Conservation (phyloP, 1,140 invertebrate genomes). For the Drosophila tani region DNA sequence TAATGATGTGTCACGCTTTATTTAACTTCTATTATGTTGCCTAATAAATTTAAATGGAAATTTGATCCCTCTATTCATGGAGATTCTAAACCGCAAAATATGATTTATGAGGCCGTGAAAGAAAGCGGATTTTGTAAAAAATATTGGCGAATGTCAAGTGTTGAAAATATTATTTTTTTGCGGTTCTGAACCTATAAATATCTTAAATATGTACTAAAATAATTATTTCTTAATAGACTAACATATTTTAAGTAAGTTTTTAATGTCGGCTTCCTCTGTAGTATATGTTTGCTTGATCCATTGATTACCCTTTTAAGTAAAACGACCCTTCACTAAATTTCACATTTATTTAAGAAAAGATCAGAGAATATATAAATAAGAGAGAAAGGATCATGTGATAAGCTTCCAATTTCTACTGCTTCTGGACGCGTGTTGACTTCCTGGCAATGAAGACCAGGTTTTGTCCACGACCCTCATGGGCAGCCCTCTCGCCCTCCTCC, state of each 20-base stretch:
- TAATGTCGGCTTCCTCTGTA: no score
- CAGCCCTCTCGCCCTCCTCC: constrained; percentile 22
- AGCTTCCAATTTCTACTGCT: constrained; percentile 4
- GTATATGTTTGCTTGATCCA: no score
- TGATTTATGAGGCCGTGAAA: constrained; percentile 39
- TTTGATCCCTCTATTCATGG: constrained; percentile 9
- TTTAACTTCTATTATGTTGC: constrained; percentile 18
- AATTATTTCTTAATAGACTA: no score
- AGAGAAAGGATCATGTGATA: no score
- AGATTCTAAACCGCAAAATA: constrained; percentile 12
- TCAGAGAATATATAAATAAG: constrained; percentile 3
- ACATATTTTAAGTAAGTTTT: no score
- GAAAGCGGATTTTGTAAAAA: constrained; percentile 12
- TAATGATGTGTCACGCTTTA: constrained; percentile 32
- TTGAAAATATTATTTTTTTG: neutral
- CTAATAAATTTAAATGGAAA: constrained; percentile 31
- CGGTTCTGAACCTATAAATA: neutral
- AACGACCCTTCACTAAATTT: neutral
- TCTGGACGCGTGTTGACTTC: constrained; percentile 54
- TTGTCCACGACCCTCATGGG: constrained; percentile 55
- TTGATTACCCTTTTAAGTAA: neutral
- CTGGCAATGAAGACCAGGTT: constrained; percentile 72
- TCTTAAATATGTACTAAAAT: no score
- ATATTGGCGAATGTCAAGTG: no score
- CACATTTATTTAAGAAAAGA: neutral